These are phyloP conservation scores for Drosophila testacea DNA, from an alignment of 2,888 invertebrate genomes.

Conservation along the genomic window DNA sequence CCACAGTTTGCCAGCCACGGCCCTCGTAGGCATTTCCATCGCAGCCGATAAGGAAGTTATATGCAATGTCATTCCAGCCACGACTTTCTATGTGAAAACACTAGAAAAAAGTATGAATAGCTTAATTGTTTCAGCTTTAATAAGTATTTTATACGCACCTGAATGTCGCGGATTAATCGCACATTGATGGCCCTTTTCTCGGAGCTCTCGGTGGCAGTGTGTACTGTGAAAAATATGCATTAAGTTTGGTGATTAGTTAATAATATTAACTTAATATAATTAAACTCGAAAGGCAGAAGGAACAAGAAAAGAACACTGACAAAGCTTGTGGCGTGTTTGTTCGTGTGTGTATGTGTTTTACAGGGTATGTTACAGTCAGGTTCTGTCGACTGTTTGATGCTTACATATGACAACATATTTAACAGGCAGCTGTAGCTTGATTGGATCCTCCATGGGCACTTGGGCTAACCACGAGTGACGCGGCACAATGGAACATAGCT, in stretches of 20 bases:
- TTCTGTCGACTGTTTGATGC: not conserved
- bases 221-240: slow-evolving; percentile 75
- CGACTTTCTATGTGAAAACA: slow-evolving; percentile 86
- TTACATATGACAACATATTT: slow-evolving; percentile 84
- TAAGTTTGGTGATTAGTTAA: not conserved
- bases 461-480: slow-evolving; percentile 86
- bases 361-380: too few species aligned
- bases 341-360: too few species aligned
- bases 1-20: slow-evolving; percentile 86
- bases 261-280: too few species aligned
- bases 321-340: too few species aligned
- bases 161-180: slow-evolving; percentile 85
- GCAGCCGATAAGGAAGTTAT: slow-evolving; percentile 87
- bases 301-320: too few species aligned
- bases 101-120: slow-evolving; percentile 48
- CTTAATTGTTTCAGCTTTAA: not conserved
- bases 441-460: slow-evolving; percentile 83
- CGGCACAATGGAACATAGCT: slow-evolving; percentile 78
- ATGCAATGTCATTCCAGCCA: slow-evolving; percentile 86
- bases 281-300: not conserved
- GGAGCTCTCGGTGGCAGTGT: slow-evolving; percentile 86
- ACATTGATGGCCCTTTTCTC: slow-evolving; percentile 85
- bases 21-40: slow-evolving; percentile 87
- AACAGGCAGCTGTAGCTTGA: slow-evolving; percentile 83
- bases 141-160: slow-evolving; percentile 71